Percentiles rank a stretch among this genome's conserved stretches.
phyloP scores from a whole-genome alignment of 2,797 vertebrate genomes.

The Sandelia bainsii region DNA sequence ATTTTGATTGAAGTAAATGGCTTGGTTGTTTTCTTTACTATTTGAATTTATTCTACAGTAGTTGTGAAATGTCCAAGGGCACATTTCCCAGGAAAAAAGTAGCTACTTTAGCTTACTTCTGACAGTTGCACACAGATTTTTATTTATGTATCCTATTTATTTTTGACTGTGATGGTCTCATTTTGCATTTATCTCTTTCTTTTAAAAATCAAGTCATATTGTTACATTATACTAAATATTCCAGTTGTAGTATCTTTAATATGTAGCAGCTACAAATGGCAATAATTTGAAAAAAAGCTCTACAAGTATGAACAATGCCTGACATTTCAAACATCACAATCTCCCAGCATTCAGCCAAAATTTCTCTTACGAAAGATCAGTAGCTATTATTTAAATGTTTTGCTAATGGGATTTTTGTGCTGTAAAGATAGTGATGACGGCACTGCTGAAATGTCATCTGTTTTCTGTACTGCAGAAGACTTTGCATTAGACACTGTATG shows the following conservation, averaged over 20 bases:
- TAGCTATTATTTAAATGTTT: slow-evolving; percentile 29
- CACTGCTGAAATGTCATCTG: slow-evolving; percentile 2
- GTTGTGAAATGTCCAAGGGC: neutral
- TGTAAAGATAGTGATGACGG: neutral
- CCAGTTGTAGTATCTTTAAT: neutral
- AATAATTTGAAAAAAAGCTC: neutral
- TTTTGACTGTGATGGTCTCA: neutral
- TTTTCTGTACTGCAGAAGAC: slow-evolving; percentile 5
- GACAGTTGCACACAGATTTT: too few relatives aligned
- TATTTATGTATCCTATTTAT: neutral
- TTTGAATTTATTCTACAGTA: neutral
- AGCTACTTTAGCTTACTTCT: too few relatives aligned
- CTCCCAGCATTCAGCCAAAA: neutral
- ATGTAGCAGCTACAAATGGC: neutral
- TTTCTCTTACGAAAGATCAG: slow-evolving; percentile 30
- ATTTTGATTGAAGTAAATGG: neutral
- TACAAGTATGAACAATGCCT: neutral
- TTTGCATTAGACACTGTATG: neutral
- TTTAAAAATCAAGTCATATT: neutral
- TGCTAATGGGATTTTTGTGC: slow-evolving; percentile 2
- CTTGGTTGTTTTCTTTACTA: neutral
- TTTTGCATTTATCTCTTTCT: neutral
- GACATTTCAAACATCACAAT: too few relatives aligned
- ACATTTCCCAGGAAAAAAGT: neutral
- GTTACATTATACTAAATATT: neutral